A percentile compares a stretch with the other conserved stretches of the same genome.
Evolutionary conservation across 2,888 invertebrate species (phyloP).

Genomic region (Leptarthrus brevirostris): DNA sequence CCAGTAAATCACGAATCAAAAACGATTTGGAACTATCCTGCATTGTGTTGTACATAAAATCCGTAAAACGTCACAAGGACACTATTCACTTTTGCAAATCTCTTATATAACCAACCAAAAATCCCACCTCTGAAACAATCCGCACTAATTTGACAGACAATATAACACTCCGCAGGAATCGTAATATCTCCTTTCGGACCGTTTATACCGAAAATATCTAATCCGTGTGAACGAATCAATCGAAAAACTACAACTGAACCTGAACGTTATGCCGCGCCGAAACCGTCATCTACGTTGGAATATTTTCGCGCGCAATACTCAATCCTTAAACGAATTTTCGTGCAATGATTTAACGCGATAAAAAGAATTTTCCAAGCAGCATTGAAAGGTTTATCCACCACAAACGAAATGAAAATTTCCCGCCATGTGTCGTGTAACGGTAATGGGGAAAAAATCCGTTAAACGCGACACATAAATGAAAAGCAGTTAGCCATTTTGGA

Average conservation of each 20-base stretch:
- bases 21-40: conserved; percentile 82
- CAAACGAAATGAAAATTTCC: conserved; percentile 25
- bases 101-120: neutral
- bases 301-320: neutral
- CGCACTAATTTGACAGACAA: neutral
- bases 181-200: too few relatives aligned
- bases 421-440: conserved; percentile 13
- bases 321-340: conserved; percentile 54
- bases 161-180: too few relatives aligned
- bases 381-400: conserved; percentile 27
- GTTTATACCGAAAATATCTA: neutral
- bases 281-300: neutral
- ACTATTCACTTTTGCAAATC: neutral
- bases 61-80: neutral
- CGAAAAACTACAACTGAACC: conserved; percentile 52
- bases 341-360: conserved; percentile 55
- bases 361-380: conserved; percentile 50
- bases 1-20: conserved; percentile 84
- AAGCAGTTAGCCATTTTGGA: conserved; percentile 42
- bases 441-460: conserved; percentile 30
- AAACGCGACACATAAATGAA: conserved; percentile 30
- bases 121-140: neutral
- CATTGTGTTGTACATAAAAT: conserved; percentile 57
- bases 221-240: conserved; percentile 46
- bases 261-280: conserved; percentile 28